Base-by-base conservation (phyloP, 2,113 vertebrate species). In the Tetrao urogallus region DNA sequence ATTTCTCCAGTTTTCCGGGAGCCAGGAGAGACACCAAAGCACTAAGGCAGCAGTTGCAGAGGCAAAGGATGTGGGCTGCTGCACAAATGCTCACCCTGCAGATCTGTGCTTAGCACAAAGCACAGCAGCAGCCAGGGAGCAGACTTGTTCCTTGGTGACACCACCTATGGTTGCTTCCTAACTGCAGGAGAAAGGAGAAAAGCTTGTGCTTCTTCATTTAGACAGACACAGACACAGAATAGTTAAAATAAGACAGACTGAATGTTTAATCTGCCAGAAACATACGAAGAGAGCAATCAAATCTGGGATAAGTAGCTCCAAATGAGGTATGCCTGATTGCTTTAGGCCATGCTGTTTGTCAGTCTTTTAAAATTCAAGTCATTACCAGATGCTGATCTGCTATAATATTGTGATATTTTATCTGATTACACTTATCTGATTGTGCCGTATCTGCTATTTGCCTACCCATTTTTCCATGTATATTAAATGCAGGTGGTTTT, bases 401-500 rank as follows among this genome's bases (percentile, higher is more conserved):
- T 98, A 97, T 98, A 98, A 98, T 98, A 98, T 98, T 98, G 97
- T 97, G 97, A 98, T 98, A 98, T 98, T 98, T 98, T 97, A 98
- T 98, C 98, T 98, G 98, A 98, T 98, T 98, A 98, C 98, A 98
- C 97, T 98, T 98, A 98, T 97, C 97, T 98, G 98, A 98, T 98
- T 98, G 98, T 98, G 97, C 96, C 94, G 96, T 98, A 98, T 98
- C 98, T 98, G 98, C 97, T 98, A 98, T 98, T 98, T 98, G 97
- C 97, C 97, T 98, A 95, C 95, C 97, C 97, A 98, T 98, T 98
- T 98, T 98, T 98, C 95, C 95, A 97, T 98, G 98, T 98, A 98
- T 98, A 98, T 98, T 98, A 98, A 98, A 98, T 98, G 98, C 97
- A 98, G 98, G 98, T 98, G 97, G 96, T 98, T 98, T 98, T 98